Evolutionary conservation across 2,888 invertebrate genomes (phyloP).

Genomic region (Apotomis betuletana): DNA sequence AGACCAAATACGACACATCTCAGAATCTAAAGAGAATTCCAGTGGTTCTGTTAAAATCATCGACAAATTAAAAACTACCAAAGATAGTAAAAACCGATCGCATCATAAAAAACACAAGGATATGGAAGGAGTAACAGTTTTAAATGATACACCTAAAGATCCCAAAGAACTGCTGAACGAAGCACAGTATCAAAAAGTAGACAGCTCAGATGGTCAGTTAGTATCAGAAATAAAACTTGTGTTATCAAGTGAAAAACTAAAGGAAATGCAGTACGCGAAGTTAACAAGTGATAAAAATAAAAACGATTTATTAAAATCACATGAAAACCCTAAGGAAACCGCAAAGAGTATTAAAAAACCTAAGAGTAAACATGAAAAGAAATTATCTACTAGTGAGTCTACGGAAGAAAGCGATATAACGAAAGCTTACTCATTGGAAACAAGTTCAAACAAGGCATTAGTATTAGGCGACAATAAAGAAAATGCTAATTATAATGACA

Average conservation of each 20-base stretch:
- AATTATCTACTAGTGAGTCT: neutral
- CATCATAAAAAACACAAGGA: slow-evolving; percentile 16
- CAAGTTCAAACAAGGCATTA: neutral
- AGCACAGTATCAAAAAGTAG: neutral
- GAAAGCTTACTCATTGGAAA: neutral
- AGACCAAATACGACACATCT: neutral
- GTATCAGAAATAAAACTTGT: slow-evolving; percentile 1
- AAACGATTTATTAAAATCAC: neutral
- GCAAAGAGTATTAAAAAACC: slow-evolving; percentile 16
- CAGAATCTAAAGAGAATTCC: slow-evolving; percentile 3
- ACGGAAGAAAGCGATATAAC: neutral
- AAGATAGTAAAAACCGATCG: slow-evolving; percentile 15
- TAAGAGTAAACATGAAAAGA: slow-evolving; percentile 19
- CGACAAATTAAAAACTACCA: slow-evolving; percentile 7
- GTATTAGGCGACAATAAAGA: slow-evolving; percentile 18
- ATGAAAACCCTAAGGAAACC: slow-evolving; percentile 16
- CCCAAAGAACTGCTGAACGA: neutral
- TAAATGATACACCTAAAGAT: neutral
- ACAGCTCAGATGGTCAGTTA: neutral
- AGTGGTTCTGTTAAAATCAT: neutral
- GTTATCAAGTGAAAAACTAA: neutral
- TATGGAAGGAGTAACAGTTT: neutral
- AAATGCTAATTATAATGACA: slow-evolving; percentile 4
- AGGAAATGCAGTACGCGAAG: neutral
- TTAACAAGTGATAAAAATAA: slow-evolving; percentile 10